Percentiles rank a stretch among this genome's conserved stretches.
Conservation (phyloP, 2,888 invertebrate species). For the Mythimna impura region DNA sequence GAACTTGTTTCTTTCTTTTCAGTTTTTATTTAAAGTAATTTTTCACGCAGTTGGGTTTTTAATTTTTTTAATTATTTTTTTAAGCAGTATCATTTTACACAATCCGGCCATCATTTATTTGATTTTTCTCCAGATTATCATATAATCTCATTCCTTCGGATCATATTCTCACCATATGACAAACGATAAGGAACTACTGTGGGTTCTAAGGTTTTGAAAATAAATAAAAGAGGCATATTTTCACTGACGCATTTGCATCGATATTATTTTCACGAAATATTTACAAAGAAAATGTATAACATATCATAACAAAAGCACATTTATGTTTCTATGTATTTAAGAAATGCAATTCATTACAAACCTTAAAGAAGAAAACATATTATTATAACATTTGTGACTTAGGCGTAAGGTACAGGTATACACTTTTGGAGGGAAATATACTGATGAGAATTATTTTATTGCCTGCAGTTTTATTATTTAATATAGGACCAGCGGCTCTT, state of each 20-base stretch:
- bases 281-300: constrained; percentile 87
- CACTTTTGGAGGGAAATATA: constrained; percentile 56
- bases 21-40: no score
- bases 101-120: no score
- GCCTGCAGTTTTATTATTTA: constrained; percentile 12
- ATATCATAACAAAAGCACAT: constrained; percentile 86
- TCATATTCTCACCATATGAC: neutral
- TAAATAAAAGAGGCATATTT: constrained; percentile 70
- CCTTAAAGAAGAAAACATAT: constrained; percentile 58
- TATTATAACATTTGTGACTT: constrained; percentile 56
- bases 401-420: constrained; percentile 47
- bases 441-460: constrained; percentile 16
- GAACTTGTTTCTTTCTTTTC: no score
- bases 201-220: neutral
- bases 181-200: neutral
- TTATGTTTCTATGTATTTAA: constrained; percentile 79
- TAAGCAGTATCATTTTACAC: no score
- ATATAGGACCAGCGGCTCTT: neutral
- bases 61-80: no score
- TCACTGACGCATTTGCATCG: constrained; percentile 82
- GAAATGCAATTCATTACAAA: constrained; percentile 82
- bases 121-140: no score
- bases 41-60: no score
- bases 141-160: neutral
- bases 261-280: constrained; percentile 87